Base-by-base conservation (phyloP, 2,797 vertebrate genomes). In the Alca torda region DNA sequence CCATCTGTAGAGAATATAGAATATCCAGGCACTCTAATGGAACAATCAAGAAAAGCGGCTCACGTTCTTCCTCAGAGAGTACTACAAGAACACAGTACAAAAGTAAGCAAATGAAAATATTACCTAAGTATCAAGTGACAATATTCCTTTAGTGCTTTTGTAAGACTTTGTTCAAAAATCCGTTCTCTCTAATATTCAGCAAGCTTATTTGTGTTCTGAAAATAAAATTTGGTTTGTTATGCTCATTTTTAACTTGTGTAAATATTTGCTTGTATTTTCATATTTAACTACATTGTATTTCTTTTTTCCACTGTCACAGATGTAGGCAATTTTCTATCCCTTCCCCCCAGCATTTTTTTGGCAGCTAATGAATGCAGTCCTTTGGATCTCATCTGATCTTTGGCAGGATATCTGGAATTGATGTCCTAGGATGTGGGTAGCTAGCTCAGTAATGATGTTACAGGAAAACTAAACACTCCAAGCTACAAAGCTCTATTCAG, bases 371-470 rank as follows among this genome's bases (percentile, higher is more conserved):
- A 82, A 96, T 97, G 56, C 86, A 72, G 94, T 84, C 96, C 92
- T 96, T 95, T 97, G 70, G 94, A 92, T 97, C 89, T 90, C 72
- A 61, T 97, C 89, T 94, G 93, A 97, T 90, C 95, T 92, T 95
- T 95, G 96, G 93, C 92, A 97, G 92, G 72, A 61, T 94, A 85
- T 92, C 93, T 93, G 91, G 93, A 97, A 97, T 67, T 86, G 72
- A 94, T 96, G 76, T 93, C 89, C 97, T 94, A 84, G 91, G 81
- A 95, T 96, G 69, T 94, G 76, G 86, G 86, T 96, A 91, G 95
- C 89, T 94, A 96, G 92, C 72, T 94, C 82, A 96, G 90, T 86
- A 92, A 90, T 79, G 93, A 95, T 96, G 89, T 81, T 95, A 92
- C 90, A 95, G 82, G 96, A 92, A 95, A 96, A 96, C 81, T 89